A percentile compares a stretch with the other conserved stretches of the same genome.
Evolutionary conservation across 2,113 vertebrate species (phyloP).

Genomic region (Candoia aspera): DNA sequence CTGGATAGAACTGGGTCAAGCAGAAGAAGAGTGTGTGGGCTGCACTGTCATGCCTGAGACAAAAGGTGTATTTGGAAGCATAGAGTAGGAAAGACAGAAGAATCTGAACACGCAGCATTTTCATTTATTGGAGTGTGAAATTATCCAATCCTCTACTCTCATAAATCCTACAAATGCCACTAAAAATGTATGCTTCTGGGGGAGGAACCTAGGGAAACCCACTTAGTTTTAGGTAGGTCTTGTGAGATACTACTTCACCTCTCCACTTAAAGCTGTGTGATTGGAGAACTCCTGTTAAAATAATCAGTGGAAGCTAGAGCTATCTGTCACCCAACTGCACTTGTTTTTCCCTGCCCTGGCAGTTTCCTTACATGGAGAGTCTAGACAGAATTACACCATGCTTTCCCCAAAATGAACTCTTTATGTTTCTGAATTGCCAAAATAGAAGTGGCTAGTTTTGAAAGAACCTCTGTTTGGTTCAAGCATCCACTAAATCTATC

Average conservation of each 20-base stretch:
- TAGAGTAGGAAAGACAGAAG: background rate
- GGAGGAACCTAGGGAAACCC: background rate
- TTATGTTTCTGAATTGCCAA: background rate
- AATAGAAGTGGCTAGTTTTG: background rate
- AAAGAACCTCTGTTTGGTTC: background rate
- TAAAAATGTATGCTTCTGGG: background rate
- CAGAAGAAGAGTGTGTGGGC: background rate
- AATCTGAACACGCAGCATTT: background rate
- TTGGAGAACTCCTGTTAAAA: background rate
- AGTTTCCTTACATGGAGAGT: background rate
- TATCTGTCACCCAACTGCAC: background rate
- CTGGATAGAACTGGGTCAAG: background rate
- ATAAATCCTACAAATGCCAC: background rate
- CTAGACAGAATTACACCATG: background rate
- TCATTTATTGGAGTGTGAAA: background rate
- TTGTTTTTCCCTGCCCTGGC: background rate
- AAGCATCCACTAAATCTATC: background rate
- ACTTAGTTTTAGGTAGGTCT: background rate
- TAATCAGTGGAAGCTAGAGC: background rate
- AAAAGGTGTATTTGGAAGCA: background rate
- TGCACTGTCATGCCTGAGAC: background rate
- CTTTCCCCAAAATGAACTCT: background rate
- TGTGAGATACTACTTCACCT: background rate
- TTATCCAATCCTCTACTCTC: background rate
- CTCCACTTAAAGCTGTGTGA: background rate